Evolutionary conservation across 2,797 vertebrate species (phyloP).

Genomic region (Limnodromus scolopaceus): DNA sequence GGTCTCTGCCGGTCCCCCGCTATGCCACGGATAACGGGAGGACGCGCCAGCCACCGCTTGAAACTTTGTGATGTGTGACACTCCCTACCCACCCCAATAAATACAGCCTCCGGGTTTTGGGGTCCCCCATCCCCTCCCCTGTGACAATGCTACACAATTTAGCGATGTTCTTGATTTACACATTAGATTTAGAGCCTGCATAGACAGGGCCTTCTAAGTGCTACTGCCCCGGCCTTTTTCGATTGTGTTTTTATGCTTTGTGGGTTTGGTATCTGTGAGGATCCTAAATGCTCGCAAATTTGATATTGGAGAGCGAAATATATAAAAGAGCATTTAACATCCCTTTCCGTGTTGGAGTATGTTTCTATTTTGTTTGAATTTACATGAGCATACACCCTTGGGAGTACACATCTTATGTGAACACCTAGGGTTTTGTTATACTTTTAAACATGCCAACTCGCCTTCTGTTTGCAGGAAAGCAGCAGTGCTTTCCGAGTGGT

Average conservation of each 20-base stretch:
- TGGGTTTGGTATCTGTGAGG: accelerated
- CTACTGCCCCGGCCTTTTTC: not conserved
- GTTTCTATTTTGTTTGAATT: not conserved
- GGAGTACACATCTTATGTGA: not conserved
- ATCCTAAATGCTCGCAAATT: accelerated
- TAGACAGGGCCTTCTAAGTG: not conserved
- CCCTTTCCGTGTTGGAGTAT: not conserved
- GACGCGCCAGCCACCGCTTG: not conserved
- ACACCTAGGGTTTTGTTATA: not conserved
- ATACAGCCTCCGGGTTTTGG: too few relatives aligned
- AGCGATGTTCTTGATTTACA: accelerated
- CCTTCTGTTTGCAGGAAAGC: not conserved
- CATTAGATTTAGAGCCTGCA: accelerated
- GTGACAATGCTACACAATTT: accelerated
- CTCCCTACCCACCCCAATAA: not conserved
- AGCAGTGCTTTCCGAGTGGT: not conserved
- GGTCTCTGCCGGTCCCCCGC: not conserved
- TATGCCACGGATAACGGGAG: not conserved
- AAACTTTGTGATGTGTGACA: not conserved
- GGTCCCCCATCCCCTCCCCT: accelerated
- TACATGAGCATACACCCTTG: accelerated
- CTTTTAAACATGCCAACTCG: accelerated
- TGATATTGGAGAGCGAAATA: not conserved
- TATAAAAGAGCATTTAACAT: not conserved
- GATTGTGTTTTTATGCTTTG: accelerated